These are phyloP conservation scores for Plagodis dolabraria DNA, from an alignment of 2,888 invertebrate species.

Conservation along the genomic window DNA sequence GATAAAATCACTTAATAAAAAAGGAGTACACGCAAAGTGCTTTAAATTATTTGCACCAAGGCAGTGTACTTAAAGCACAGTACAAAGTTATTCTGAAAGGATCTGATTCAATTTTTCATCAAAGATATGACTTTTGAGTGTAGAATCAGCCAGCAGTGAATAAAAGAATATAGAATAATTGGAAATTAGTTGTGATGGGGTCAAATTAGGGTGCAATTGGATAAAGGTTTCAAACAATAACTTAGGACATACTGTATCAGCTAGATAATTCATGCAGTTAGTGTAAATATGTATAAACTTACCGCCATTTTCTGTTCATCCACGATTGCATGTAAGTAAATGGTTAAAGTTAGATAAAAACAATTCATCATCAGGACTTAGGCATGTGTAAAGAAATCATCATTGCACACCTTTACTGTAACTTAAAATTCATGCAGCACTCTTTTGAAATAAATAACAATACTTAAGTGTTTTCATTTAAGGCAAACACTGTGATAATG, in stretches of 20 bases:
- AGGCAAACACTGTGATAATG: too few relatives aligned
- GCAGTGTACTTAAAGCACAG: too few relatives aligned
- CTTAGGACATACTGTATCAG: constrained; percentile 4
- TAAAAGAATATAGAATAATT: too few relatives aligned
- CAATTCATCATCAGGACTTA: constrained; percentile 19
- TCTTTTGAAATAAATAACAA: too few relatives aligned
- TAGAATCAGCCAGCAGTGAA: too few relatives aligned
- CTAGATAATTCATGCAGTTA: constrained; percentile 35
- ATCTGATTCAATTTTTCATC: too few relatives aligned
- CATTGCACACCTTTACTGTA: constrained; percentile 15
- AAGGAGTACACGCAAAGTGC: too few relatives aligned
- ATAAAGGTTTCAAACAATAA: constrained; percentile 1
- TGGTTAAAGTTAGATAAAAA: constrained; percentile 31
- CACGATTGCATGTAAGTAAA: constrained; percentile 77
- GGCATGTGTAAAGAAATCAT: constrained; percentile 8
- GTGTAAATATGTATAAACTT: constrained; percentile 55
- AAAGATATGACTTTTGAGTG: too few relatives aligned
- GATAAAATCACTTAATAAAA: too few relatives aligned
- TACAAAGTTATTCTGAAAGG: too few relatives aligned
- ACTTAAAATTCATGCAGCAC: constrained; percentile 1
- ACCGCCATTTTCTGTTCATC: constrained; percentile 78
- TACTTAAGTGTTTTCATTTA: too few relatives aligned
- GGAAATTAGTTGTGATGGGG: background rate
- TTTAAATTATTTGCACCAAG: too few relatives aligned
- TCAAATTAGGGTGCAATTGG: background rate